Conservation (phyloP, 2,888 invertebrate species). For the Anticlea derivata region DNA sequence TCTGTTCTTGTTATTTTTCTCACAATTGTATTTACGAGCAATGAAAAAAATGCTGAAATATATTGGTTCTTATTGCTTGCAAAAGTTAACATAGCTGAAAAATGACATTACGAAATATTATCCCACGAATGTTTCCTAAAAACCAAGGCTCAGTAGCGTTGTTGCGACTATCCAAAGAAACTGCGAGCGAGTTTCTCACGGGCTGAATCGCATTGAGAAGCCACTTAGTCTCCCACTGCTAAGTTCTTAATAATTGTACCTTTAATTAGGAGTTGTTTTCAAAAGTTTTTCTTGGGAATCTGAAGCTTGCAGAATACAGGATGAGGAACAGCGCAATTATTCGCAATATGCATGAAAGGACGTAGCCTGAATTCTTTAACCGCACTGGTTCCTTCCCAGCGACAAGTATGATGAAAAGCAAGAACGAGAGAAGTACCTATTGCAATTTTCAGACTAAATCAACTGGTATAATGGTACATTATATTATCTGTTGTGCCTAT, state of each 20-base stretch:
- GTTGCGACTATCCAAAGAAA: constrained; percentile 61
- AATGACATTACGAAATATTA: constrained; percentile 44
- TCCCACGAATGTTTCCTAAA: constrained; percentile 58
- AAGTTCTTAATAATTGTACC: constrained; percentile 49
- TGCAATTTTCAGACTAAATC: constrained; percentile 12
- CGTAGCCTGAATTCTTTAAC: background rate
- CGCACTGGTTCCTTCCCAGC: background rate
- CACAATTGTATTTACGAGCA: constrained; percentile 36
- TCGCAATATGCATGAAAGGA: background rate
- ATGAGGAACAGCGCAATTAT: constrained; percentile 2
- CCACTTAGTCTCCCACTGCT: constrained; percentile 55
- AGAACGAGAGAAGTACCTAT: background rate
- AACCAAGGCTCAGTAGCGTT: constrained; percentile 55
- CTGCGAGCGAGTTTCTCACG: constrained; percentile 67
- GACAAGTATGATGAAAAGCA: background rate
- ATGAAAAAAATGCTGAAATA: background rate
- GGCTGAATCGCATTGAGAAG: constrained; percentile 51
- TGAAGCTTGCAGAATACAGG: constrained; percentile 8
- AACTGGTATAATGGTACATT: background rate
- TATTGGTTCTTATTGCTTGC: background rate
- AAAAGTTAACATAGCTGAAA: background rate
- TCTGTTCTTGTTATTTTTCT: constrained; percentile 38
- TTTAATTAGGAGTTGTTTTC: constrained; percentile 47
- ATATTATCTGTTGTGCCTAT: constrained; percentile 5
- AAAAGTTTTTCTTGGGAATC: constrained; percentile 16